These are phyloP conservation scores for Orycteropus afer DNA, from an alignment of 2,113 vertebrate species.

Conservation along the genomic window DNA sequence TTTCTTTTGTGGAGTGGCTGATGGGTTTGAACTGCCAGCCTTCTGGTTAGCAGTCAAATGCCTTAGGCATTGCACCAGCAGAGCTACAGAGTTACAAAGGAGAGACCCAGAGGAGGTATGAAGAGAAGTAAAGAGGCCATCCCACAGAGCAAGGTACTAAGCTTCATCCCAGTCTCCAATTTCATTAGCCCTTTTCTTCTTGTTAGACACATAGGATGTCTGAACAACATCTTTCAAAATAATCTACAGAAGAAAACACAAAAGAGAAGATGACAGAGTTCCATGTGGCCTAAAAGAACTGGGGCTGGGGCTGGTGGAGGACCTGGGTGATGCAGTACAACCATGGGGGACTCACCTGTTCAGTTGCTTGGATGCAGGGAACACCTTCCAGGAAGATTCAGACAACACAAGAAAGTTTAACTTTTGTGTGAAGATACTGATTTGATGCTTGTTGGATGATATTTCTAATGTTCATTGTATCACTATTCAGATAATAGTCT, in stretches of 20 bases:
- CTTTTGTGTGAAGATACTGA: neutral
- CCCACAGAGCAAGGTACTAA: neutral
- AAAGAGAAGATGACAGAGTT: neutral
- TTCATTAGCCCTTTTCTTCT: constrained; percentile 21
- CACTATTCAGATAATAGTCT: neutral
- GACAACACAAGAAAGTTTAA: neutral
- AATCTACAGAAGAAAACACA: neutral
- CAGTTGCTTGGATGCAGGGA: neutral
- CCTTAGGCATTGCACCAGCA: no score
- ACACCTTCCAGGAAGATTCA: neutral
- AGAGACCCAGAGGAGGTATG: neutral
- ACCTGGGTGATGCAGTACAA: no score
- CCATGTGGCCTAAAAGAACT: neutral
- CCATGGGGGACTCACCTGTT: neutral
- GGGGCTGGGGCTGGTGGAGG: neutral
- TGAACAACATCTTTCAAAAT: constrained; percentile 7
- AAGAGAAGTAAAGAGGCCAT: neutral
- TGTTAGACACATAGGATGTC: neutral
- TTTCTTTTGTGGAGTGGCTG: no score
- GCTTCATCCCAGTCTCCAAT: neutral
- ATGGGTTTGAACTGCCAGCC: no score
- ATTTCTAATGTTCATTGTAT: neutral
- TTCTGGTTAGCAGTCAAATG: no score
- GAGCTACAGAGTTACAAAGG: neutral
- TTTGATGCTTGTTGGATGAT: neutral